These are phyloP conservation scores for Magallana angulata DNA, from an alignment of 1,140 invertebrate species.

Conservation along the genomic window DNA sequence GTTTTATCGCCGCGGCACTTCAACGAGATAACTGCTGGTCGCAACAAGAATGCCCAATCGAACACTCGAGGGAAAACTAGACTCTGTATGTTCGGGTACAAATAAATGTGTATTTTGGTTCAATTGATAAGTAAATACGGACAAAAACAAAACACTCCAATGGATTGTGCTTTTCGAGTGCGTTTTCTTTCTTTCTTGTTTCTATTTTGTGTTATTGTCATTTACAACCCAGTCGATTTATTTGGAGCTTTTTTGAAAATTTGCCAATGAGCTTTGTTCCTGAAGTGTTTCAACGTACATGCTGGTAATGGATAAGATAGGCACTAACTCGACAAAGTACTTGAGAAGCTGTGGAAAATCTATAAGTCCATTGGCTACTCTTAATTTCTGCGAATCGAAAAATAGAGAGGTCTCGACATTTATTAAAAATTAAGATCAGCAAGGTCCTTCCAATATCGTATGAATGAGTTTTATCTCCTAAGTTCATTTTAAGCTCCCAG, in stretches of 20 bases:
- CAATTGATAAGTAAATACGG: conserved; percentile 10
- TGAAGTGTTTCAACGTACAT: conserved; percentile 7
- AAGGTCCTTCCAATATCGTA: conserved; percentile 26
- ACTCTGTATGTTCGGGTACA: background rate
- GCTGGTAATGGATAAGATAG: background rate
- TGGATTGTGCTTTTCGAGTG: background rate
- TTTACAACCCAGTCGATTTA: no score
- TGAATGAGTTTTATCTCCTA: conserved; percentile 30
- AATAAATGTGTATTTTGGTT: background rate
- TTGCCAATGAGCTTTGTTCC: background rate
- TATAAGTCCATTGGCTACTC: background rate
- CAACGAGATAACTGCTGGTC: background rate
- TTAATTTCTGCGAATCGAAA: background rate
- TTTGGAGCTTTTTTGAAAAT: background rate
- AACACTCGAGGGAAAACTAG: background rate
- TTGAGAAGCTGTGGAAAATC: no score
- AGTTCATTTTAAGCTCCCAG: conserved; percentile 4
- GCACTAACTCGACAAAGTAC: background rate
- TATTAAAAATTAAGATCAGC: conserved; percentile 28
- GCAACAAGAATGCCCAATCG: background rate
- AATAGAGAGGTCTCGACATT: conserved; percentile 14
- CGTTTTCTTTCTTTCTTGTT: background rate
- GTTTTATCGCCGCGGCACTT: background rate
- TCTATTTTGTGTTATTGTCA: no score
- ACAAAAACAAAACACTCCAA: conserved; percentile 28